Percentiles rank a stretch among this genome's conserved stretches.
Conservation (phyloP, 92 coral and sea anemone genomes). For the Parazoanthus darwini region DNA sequence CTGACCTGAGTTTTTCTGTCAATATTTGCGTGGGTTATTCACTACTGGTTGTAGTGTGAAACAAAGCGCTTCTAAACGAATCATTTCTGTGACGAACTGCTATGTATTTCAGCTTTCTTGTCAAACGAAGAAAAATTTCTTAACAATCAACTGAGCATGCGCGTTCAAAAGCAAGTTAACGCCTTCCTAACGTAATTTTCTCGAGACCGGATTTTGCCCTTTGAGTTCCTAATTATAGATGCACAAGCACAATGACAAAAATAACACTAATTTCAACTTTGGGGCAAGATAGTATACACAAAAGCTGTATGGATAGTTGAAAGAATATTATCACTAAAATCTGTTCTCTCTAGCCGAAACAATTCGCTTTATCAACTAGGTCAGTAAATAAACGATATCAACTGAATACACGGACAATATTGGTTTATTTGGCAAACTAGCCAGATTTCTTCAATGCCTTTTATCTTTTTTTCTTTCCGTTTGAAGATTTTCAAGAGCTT, state of each 20-base stretch:
- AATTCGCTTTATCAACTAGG: conserved; percentile 34
- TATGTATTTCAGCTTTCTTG: neutral
- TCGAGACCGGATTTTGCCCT: conserved; percentile 4
- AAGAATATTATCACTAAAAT: conserved; percentile 25
- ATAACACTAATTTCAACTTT: conserved; percentile 21
- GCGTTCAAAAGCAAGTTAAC: conserved; percentile 15
- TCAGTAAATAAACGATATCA: conserved; percentile 41
- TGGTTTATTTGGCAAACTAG: conserved; percentile 45
- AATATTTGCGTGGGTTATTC: conserved; percentile 25
- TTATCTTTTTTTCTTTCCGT: conserved; percentile 30
- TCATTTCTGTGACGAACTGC: neutral
- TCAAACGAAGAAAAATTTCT: neutral
- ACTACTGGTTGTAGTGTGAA: neutral
- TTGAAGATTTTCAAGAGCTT: conserved; percentile 12
- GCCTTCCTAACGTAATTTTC: conserved; percentile 29
- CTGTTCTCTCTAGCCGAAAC: conserved; percentile 23
- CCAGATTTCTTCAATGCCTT: conserved; percentile 12
- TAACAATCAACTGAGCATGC: conserved; percentile 33
- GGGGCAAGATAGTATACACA: conserved; percentile 33
- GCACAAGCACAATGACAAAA: conserved; percentile 10
- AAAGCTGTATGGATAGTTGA: conserved; percentile 21
- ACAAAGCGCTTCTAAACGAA: conserved; percentile 13
- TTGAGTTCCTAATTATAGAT: conserved; percentile 20
- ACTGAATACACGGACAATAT: conserved; percentile 34
- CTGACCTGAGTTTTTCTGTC: conserved; percentile 39